A percentile compares a stretch with the other conserved stretches of the same genome.
Evolutionary conservation across 2,113 vertebrate genomes (phyloP).

Genomic region (Pseudopodoces humilis): DNA sequence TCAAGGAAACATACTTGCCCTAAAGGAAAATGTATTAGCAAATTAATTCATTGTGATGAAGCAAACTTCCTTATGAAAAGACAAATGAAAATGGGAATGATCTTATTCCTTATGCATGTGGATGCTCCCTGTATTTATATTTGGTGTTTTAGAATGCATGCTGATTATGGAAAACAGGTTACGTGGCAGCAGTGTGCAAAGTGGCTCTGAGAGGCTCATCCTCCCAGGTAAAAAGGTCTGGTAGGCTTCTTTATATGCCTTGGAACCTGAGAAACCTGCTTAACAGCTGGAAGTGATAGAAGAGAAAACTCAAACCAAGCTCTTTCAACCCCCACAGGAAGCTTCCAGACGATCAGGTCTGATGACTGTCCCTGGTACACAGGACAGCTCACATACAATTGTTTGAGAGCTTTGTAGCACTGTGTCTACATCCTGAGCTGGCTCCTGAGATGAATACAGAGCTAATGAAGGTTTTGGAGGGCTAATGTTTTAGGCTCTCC

Average conservation of each 20-base stretch:
- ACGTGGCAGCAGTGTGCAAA: not conserved
- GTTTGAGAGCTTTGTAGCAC: not conserved
- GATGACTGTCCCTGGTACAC: not conserved
- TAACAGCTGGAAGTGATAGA: not conserved
- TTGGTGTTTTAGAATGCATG: not conserved
- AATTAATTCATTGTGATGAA: not conserved
- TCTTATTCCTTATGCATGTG: not conserved
- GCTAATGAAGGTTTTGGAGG: not conserved
- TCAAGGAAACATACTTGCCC: not conserved
- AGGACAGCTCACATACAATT: not conserved
- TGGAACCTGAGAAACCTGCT: not conserved
- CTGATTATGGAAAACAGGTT: not conserved
- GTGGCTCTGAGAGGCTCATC: not conserved
- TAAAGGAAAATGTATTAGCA: not conserved
- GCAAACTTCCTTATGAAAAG: not conserved
- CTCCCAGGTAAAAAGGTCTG: not conserved
- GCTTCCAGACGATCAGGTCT: not conserved
- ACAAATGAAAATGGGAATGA: not conserved
- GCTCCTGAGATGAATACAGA: not conserved
- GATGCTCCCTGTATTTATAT: not conserved
- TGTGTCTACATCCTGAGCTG: not conserved
- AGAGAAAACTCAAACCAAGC: not conserved
- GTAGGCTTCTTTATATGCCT: not conserved
- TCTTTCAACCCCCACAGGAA: rapidly evolving
- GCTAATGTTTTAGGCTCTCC: not conserved